Base-by-base conservation (phyloP, 2,888 invertebrate species). In the Amphipyra berbera region DNA sequence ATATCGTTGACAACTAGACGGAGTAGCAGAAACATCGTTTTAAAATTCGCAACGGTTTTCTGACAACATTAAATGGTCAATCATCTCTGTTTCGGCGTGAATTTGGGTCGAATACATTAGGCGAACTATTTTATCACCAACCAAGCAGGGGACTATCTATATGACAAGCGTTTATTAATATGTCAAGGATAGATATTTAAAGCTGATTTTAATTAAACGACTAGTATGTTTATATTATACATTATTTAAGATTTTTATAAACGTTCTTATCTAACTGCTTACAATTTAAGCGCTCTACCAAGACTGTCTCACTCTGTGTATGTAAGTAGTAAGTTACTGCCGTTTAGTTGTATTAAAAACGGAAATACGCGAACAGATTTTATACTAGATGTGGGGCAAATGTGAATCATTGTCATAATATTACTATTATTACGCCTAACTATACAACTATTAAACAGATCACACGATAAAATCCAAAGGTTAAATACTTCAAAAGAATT, bases 51-150 rank as follows among this genome's bases (percentile, higher is more conserved):
- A 88, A 88, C 89, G 88, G 90, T 89, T 86, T 80, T 88, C 85
- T 86, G 85, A 84, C 86, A 85, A 87, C 87, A 90, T 92, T 90
- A 91, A 88, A 89, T 90, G 90, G 91, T 89, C 92, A 92, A 87
- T 90, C 89, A 88, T 90, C 89, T 90, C 84, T 78, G 83, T 89
- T 89, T 88, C 80, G 83, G 73, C 72, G 41, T 65, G 78, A 81
- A 93, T 87, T 88, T 92, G 82, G 91, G 92, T 90, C 91, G 86
- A 88, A 88, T 87, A 87, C 79, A 88, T 90, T 88, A 87, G 72
- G 73, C 76, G 79, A 77, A 84, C 83, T 87, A 86, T 89, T 88
- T 87, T 86, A 80, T 77, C 74, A 67, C 78, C 61, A 73, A 66
- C 78, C 61, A 74, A 59, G 74, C 76, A 78, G 75, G 76, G 56